Percentiles rank a stretch among this genome's conserved stretches.
Evolutionary conservation across 2,797 vertebrate species (phyloP).

Genomic region (Scolopax rusticola): DNA sequence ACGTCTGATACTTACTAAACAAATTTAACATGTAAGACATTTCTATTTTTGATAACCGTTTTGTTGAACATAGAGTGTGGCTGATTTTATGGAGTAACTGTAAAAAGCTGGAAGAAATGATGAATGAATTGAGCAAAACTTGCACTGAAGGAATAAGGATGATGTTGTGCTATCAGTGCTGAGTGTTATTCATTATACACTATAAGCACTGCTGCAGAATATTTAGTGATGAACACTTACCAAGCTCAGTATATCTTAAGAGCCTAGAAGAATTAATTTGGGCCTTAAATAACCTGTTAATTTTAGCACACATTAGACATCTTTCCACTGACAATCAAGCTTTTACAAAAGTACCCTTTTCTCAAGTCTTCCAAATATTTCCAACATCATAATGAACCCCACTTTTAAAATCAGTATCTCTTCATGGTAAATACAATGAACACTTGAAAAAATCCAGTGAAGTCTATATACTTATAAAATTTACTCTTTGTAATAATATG

Average conservation of each 20-base stretch:
- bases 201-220: constrained; percentile 41
- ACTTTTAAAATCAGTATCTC: constrained; percentile 28
- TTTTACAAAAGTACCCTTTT: neutral
- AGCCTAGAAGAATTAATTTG: constrained; percentile 34
- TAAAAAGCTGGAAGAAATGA: constrained; percentile 37
- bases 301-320: constrained; percentile 20
- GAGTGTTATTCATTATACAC: constrained; percentile 50
- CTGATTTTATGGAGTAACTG: constrained; percentile 48
- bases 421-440: constrained; percentile 28
- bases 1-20: neutral
- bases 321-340: neutral
- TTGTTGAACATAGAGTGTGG: constrained; percentile 2
- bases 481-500: constrained; percentile 64
- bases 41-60: constrained; percentile 45
- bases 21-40: constrained; percentile 40
- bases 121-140: constrained; percentile 43
- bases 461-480: constrained; percentile 48
- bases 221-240: constrained; percentile 34
- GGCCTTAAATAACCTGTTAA: constrained; percentile 24
- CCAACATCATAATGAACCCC: neutral
- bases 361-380: neutral
- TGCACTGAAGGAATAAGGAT: constrained; percentile 32
- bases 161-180: constrained; percentile 35
- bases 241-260: constrained; percentile 20
- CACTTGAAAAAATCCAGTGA: constrained; percentile 20